A percentile compares a stretch with the other conserved stretches of the same genome.
Evolutionary conservation across 2,888 invertebrate species (phyloP).

Genomic region (Euzophera pinguis): DNA sequence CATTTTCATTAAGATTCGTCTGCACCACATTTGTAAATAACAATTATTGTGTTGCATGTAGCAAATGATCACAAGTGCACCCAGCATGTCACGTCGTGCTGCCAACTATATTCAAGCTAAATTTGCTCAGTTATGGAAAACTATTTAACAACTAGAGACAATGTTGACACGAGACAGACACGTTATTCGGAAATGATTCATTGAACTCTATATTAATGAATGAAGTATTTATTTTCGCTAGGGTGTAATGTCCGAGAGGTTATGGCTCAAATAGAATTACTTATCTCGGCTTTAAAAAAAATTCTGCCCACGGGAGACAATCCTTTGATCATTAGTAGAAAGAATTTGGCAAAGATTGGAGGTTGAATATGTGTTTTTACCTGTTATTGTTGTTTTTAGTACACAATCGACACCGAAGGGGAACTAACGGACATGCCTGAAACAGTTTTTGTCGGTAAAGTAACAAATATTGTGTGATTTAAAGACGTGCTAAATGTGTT

Average conservation of each 20-base stretch:
- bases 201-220: conserved; percentile 35
- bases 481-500: not conserved
- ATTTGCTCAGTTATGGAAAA: not conserved
- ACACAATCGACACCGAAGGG: conserved; percentile 52
- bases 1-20: not conserved
- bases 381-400: conserved; percentile 52
- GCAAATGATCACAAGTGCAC: conserved; percentile 4
- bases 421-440: conserved; percentile 59
- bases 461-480: conserved; percentile 25
- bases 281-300: conserved; percentile 35
- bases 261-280: conserved; percentile 25
- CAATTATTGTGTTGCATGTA: conserved; percentile 9
- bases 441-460: conserved; percentile 62
- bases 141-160: conserved; percentile 4
- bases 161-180: not conserved
- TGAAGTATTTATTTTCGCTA: conserved; percentile 41
- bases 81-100: not conserved
- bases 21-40: conserved; percentile 11
- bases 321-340: conserved; percentile 53
- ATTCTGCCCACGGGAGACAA: conserved; percentile 40
- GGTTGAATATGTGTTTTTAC: conserved; percentile 49
- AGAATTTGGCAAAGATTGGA: conserved; percentile 61
- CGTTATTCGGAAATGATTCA: conserved; percentile 37
- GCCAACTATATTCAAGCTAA: not conserved
- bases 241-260: conserved; percentile 47